Percentiles rank a stretch among this genome's conserved stretches.
phyloP scores from a whole-genome alignment of 2,797 vertebrate species.

The Discoglossus pictus region DNA sequence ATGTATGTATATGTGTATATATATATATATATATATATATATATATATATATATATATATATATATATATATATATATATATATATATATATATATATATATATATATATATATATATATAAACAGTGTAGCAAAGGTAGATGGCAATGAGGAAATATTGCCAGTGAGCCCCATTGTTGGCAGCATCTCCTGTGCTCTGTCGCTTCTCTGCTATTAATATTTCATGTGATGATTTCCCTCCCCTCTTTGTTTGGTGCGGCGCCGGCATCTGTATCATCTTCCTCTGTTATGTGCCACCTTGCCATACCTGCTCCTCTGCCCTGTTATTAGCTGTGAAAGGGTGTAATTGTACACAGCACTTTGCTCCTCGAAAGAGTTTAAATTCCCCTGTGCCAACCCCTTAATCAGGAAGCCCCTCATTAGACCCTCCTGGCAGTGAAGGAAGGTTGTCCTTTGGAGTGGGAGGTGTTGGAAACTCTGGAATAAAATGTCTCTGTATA shows the following conservation, averaged over 20 bases:
- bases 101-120: too few relatives aligned
- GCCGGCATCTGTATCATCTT: conserved; percentile 37
- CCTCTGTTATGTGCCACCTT: conserved; percentile 32
- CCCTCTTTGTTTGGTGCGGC: conserved; percentile 3
- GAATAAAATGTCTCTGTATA: background rate
- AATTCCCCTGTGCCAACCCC: conserved; percentile 10
- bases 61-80: too few relatives aligned
- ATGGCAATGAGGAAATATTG: too few relatives aligned
- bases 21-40: too few relatives aligned
- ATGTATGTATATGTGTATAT: too few relatives aligned
- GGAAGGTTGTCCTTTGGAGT: conserved; percentile 34
- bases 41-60: too few relatives aligned
- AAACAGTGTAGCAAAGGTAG: too few relatives aligned
- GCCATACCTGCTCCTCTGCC: conserved; percentile 32
- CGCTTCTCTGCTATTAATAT: background rate
- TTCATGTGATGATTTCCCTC: background rate
- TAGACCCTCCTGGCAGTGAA: background rate
- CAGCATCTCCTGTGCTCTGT: background rate
- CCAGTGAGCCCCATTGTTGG: background rate
- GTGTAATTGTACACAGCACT: conserved; percentile 24
- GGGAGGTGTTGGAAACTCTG: background rate
- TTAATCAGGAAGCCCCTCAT: conserved; percentile 13
- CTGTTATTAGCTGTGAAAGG: conserved; percentile 44
- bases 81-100: too few relatives aligned
- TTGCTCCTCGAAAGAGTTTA: conserved; percentile 23